Evolutionary conservation across 2,888 invertebrate species (phyloP).

Genomic region (Trichacis sp.): DNA sequence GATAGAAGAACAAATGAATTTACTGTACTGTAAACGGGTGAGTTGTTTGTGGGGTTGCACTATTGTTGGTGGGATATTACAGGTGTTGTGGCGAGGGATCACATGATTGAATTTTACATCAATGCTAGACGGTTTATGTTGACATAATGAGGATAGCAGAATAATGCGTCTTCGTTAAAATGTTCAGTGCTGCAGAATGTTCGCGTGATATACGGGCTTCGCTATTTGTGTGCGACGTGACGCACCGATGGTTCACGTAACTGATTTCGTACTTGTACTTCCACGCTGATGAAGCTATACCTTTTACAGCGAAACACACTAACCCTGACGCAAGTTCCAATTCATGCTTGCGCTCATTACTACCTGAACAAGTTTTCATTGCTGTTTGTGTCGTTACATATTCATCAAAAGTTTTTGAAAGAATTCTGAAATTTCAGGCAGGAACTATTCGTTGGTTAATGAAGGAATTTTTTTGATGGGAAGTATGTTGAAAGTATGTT

Average conservation of each 20-base stretch:
- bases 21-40: too few relatives aligned
- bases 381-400: too few relatives aligned
- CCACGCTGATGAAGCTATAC: constrained; percentile 8
- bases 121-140: constrained; percentile 6
- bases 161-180: constrained; percentile 11
- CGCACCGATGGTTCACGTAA: constrained; percentile 15
- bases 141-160: constrained; percentile 8
- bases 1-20: too few relatives aligned
- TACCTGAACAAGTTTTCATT: neutral
- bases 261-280: constrained; percentile 22
- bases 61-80: too few relatives aligned
- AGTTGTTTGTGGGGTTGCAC: too few relatives aligned
- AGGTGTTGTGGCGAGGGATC: too few relatives aligned
- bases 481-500: too few relatives aligned
- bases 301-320: constrained; percentile 3
- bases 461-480: too few relatives aligned
- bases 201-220: constrained; percentile 12
- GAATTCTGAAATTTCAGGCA: too few relatives aligned
- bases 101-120: too few relatives aligned
- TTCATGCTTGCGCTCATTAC: constrained; percentile 10
- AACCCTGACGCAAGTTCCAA: constrained; percentile 11
- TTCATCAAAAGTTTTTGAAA: too few relatives aligned
- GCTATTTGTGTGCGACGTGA: constrained; percentile 16
- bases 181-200: constrained; percentile 5
- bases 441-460: too few relatives aligned